phyloP scores from a whole-genome alignment of 2,888 invertebrate genomes.

The Drosophila hamatofila region DNA sequence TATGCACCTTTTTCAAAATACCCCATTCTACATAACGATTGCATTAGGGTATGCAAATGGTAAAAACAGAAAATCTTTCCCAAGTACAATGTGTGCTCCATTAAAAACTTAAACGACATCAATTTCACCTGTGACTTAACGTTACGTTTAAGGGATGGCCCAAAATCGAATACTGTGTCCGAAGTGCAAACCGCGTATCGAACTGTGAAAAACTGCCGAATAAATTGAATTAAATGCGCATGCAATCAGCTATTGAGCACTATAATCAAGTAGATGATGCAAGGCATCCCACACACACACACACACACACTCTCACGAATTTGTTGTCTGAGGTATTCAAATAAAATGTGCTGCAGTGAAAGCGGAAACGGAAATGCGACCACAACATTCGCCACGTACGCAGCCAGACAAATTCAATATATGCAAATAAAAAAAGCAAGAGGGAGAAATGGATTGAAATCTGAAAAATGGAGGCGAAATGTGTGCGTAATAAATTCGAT shows the following conservation, averaged over 20 bases:
- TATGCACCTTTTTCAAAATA: too few relatives aligned
- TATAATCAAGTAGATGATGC: conserved; percentile 32
- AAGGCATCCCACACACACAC: background rate
- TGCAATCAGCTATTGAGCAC: conserved; percentile 52
- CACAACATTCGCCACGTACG: conserved; percentile 41
- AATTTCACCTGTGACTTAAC: background rate
- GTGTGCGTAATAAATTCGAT: conserved; percentile 31
- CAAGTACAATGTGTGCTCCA: conserved; percentile 20
- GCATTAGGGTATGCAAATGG: background rate
- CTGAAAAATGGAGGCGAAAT: conserved; percentile 6
- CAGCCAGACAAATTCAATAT: conserved; percentile 41
- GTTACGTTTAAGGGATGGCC: conserved; percentile 34
- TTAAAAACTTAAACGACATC: conserved; percentile 23
- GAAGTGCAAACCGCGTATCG: conserved; percentile 12
- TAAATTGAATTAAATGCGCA: conserved; percentile 71
- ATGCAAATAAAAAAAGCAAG: background rate
- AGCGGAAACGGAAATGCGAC: conserved; percentile 69
- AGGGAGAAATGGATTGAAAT: background rate
- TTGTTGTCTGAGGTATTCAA: conserved; percentile 26
- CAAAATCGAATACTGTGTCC: conserved; percentile 49
- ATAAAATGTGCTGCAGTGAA: conserved; percentile 40
- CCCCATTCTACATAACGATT: background rate
- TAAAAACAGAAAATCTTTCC: background rate
- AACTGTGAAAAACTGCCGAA: conserved; percentile 26
- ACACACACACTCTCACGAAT: background rate